Percentiles rank a stretch among this genome's conserved stretches.
These are phyloP conservation scores for Rallus crepitans DNA, from an alignment of 2,797 vertebrate genomes.

Conservation along the genomic window DNA sequence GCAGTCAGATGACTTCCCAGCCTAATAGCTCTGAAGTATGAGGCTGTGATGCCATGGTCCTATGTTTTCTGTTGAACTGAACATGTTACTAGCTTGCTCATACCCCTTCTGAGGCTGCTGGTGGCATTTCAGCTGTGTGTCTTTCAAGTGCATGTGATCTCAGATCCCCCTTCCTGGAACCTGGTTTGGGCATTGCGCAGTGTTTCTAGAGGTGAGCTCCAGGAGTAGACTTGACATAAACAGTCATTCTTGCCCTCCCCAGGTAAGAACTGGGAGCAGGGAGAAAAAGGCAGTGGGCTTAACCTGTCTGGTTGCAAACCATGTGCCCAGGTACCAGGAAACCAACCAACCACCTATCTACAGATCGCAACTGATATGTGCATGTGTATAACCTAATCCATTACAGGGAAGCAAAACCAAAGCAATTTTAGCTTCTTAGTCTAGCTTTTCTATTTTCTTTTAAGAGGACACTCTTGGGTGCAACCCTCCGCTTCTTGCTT, in stretches of 20 bases:
- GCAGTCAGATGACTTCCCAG: constrained; percentile 65
- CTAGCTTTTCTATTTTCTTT: neutral
- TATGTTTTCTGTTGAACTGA: neutral
- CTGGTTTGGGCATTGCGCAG: neutral
- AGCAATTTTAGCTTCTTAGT: neutral
- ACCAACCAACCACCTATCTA: neutral
- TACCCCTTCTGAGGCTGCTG: neutral
- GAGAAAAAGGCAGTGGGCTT: neutral
- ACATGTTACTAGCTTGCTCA: neutral
- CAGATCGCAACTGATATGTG: neutral
- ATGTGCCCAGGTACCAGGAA: neutral
- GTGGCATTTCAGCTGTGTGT: neutral
- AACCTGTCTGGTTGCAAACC: neutral
- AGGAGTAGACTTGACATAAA: neutral
- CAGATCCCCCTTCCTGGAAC: neutral
- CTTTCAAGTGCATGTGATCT: neutral
- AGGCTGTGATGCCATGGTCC: constrained; percentile 8
- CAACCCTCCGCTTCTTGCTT: neutral
- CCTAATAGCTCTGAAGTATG: neutral
- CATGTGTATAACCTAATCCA: neutral
- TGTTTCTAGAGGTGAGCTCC: neutral
- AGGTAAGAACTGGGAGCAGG: neutral
- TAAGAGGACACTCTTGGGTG: neutral
- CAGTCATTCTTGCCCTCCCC: neutral
- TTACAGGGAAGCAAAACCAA: neutral